Base-by-base conservation (phyloP, 2,797 vertebrate species). In the Eulemur coronatus region DNA sequence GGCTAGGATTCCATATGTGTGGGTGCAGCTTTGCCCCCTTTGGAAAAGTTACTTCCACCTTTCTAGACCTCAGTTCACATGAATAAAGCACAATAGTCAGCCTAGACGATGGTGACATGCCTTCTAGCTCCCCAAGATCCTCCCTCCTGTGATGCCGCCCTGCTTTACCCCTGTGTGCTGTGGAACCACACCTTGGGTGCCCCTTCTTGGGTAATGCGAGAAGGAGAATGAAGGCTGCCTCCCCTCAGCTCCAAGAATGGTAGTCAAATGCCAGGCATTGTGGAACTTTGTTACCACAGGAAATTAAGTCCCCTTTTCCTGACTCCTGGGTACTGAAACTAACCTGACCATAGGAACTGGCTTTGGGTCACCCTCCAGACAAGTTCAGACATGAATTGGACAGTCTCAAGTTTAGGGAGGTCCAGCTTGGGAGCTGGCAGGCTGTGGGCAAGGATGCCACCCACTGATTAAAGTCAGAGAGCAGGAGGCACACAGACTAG, bases 371-470 rank as follows among this genome's bases (percentile, higher is more conserved):
- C 18, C 14, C 52, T 38, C 17, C 55, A 2, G 43, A 73, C 22
- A 86, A 78, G 28, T 55, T 91, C 41, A 81, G 73, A 82, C n/a
- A 46, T 85, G 67, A 93, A 52, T 61, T 52, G 20, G 35, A 75
- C 50, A 89, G 18, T 65, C 9, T 67, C 28, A 57, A 7, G 4
- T 86, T 94, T 50, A 91, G 48, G 65, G 5, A 89, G 22, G 8
- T 38, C 11, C 18, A 72, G 2, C 35, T 43, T 69, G 13, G 11
- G 48, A 48, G 20, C 9, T 33, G 59, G 20, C 11, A 18, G 7
- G 7, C n/a, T 86, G 0, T 0, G 12, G 75, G n/a, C 46, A 89
- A 86, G n/a, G 84, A 41, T n/a, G 38, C 26, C 48, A 70, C 1
- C 14, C 48, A 81, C 18, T 30, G 46, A 69, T 59, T 46, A 78